Conservation (phyloP, 2,113 vertebrate genomes). For the Oreochromis tanganicae region DNA sequence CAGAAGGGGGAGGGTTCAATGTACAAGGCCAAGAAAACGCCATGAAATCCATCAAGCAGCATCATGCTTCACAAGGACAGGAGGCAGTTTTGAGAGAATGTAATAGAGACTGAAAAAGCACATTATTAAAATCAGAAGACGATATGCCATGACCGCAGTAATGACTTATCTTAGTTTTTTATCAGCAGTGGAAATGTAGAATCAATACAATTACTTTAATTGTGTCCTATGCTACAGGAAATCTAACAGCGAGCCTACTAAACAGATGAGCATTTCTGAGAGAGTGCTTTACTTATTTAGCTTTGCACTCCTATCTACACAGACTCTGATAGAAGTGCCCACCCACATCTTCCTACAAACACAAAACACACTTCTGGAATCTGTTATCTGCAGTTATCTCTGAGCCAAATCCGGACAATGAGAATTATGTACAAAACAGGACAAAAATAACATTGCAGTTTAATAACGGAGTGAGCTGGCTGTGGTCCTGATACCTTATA, state of each 20-base stretch:
- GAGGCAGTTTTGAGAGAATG: not conserved
- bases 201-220: not conserved
- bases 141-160: not conserved
- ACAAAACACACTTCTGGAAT: not conserved
- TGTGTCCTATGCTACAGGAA: not conserved
- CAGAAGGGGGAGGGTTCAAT: constrained; percentile 15
- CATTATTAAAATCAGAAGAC: not conserved
- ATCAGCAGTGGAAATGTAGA: not conserved
- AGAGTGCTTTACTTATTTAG: not conserved
- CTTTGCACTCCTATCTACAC: not conserved
- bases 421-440: not conserved
- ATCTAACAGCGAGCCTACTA: not conserved
- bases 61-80: not conserved
- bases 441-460: not conserved
- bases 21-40: constrained; percentile 37
- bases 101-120: not conserved
- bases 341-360: not conserved
- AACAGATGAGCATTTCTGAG: not conserved
- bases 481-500: not conserved
- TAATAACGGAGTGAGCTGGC: not conserved
- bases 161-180: not conserved
- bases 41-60: constrained; percentile 23
- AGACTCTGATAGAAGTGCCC: not conserved
- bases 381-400: not conserved
- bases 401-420: not conserved